A percentile compares a stretch with the other conserved stretches of the same genome.
Conservation (phyloP, 1,140 invertebrate genomes). For the Muscidifurax raptorellus region DNA sequence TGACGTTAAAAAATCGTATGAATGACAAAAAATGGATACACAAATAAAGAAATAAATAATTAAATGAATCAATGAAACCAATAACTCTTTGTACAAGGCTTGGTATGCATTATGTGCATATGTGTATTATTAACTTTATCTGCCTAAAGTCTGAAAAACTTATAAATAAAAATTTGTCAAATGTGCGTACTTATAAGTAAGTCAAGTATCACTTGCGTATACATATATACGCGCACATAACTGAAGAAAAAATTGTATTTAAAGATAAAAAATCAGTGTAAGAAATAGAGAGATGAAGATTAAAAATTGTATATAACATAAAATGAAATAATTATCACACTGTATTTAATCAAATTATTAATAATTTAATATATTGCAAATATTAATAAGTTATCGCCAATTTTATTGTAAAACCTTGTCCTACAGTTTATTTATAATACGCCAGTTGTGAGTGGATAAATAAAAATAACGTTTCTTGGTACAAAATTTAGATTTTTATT, state of each 20-base stretch:
- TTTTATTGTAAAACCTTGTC: constrained; percentile 18
- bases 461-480: constrained; percentile 6
- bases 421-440: neutral
- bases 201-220: constrained; percentile 50
- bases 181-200: constrained; percentile 12
- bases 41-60: constrained; percentile 24
- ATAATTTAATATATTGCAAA: constrained; percentile 71
- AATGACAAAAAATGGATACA: constrained; percentile 15
- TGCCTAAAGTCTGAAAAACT: constrained; percentile 53
- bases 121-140: constrained; percentile 46
- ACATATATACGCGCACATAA: constrained; percentile 48
- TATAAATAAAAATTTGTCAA: constrained; percentile 52
- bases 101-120: constrained; percentile 47
- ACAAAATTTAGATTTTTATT: constrained; percentile 27
- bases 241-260: constrained; percentile 40
- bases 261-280: constrained; percentile 48
- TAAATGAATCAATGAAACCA: constrained; percentile 32
- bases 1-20: constrained; percentile 7
- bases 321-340: constrained; percentile 65
- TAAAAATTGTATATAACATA: constrained; percentile 67
- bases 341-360: constrained; percentile 67
- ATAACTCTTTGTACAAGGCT: constrained; percentile 48
- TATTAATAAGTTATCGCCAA: constrained; percentile 41
- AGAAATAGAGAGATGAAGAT: constrained; percentile 54
- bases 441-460: constrained; percentile 10